These are phyloP conservation scores for Cephus rjabovi DNA, from an alignment of 2,888 invertebrate genomes.

Conservation along the genomic window DNA sequence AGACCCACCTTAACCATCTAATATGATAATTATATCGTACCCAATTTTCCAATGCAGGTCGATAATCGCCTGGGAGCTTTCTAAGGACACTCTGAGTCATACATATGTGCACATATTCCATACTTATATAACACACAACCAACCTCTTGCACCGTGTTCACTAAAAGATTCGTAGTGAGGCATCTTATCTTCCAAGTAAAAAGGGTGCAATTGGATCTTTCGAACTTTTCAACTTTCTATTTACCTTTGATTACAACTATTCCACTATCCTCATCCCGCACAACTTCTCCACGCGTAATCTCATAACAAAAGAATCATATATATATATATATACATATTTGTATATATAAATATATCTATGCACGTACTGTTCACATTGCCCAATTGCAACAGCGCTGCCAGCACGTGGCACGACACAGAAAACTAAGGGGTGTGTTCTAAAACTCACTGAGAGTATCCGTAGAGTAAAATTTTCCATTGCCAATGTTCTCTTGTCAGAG, in stretches of 20 bases:
- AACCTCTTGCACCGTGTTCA: background rate
- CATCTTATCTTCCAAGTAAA: background rate
- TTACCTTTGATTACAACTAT: background rate
- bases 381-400: background rate
- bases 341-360: background rate
- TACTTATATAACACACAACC: background rate
- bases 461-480: too few relatives aligned
- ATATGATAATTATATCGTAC: conserved; percentile 38
- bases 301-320: background rate
- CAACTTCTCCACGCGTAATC: background rate
- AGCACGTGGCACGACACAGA: background rate
- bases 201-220: background rate
- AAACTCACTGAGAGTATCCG: too few relatives aligned
- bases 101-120: conserved; percentile 11
- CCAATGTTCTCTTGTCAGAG: too few relatives aligned
- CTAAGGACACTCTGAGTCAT: conserved; percentile 26
- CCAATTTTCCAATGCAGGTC: conserved; percentile 29
- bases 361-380: too few relatives aligned
- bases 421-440: background rate
- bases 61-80: conserved; percentile 35
- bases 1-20: conserved; percentile 38
- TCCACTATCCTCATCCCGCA: background rate
- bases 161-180: background rate
- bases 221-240: background rate
- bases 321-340: background rate